phyloP scores from a whole-genome alignment of 1,140 invertebrate genomes.

The Triops longicaudatus region DNA sequence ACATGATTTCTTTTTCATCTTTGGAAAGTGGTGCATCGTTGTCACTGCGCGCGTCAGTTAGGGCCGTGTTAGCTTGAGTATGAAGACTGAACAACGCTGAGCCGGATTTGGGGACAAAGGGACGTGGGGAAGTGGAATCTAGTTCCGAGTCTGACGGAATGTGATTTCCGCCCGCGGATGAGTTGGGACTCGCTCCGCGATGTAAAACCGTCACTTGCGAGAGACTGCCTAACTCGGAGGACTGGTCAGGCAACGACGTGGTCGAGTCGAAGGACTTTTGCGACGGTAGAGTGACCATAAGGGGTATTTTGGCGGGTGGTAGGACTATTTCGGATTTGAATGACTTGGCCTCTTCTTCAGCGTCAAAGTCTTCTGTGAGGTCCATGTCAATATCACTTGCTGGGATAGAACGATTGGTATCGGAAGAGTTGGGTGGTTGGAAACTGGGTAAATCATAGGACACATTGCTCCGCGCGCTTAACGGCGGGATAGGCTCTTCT shows the following conservation, averaged over 20 bases:
- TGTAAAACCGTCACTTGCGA: slow-evolving; percentile 27
- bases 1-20: slow-evolving; percentile 27
- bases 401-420: slow-evolving; percentile 22
- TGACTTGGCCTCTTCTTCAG: neutral
- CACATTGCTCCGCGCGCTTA: neutral
- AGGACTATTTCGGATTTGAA: neutral
- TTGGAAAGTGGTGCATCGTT: slow-evolving; percentile 4
- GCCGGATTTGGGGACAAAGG: neutral
- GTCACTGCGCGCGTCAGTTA: neutral
- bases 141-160: slow-evolving; percentile 9
- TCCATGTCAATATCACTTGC: slow-evolving; percentile 19
- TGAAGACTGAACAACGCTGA: neutral
- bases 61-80: neutral
- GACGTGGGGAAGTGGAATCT: neutral
- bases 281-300: slow-evolving; percentile 11
- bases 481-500: slow-evolving; percentile 10
- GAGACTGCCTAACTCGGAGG: slow-evolving; percentile 26
- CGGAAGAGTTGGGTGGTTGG: neutral
- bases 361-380: slow-evolving; percentile 9
- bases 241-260: slow-evolving; percentile 22
- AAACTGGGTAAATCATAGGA: slow-evolving; percentile 4
- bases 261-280: slow-evolving; percentile 30
- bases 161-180: slow-evolving; percentile 21
- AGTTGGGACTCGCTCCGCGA: slow-evolving; percentile 21
- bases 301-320: neutral